Evolutionary conservation across 2,888 invertebrate genomes (phyloP).

Genomic region (Sminthurinus aureus): DNA sequence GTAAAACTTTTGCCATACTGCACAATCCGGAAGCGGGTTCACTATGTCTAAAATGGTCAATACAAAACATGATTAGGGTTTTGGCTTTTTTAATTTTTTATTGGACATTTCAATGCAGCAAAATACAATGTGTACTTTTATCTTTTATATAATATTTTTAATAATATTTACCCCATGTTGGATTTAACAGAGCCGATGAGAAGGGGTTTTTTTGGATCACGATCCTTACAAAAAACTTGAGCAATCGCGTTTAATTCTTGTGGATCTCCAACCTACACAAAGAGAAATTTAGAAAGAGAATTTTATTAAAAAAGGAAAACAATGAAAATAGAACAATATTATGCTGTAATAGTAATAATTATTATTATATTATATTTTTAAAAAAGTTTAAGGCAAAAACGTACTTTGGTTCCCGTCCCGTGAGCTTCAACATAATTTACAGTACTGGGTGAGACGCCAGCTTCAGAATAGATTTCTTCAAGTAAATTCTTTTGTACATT

Average conservation of each 20-base stretch:
- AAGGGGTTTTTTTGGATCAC: constrained; percentile 73
- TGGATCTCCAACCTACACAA: constrained; percentile 96
- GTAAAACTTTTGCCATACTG: constrained; percentile 86
- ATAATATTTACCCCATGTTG: constrained; percentile 84
- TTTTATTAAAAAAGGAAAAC: background rate
- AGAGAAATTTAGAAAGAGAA: background rate
- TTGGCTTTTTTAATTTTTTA: too few relatives aligned
- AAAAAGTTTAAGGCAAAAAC: background rate
- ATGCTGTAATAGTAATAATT: background rate
- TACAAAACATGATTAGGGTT: too few relatives aligned
- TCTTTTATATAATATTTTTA: background rate
- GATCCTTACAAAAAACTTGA: constrained; percentile 85
- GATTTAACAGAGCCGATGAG: constrained; percentile 96
- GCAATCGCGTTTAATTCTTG: constrained; percentile 96
- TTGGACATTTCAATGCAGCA: too few relatives aligned
- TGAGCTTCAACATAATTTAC: constrained; percentile 96
- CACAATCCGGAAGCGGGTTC: constrained; percentile 91
- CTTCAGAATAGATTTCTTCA: constrained; percentile 83
- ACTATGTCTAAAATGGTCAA: constrained; percentile 71
- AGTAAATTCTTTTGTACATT: constrained; percentile 76
- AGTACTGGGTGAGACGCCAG: constrained; percentile 79
- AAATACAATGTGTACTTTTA: too few relatives aligned
- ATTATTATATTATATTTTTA: background rate
- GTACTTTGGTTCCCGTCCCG: constrained; percentile 77
- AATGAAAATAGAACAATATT: background rate